Evolutionary conservation across 2,888 invertebrate species (phyloP).

Genomic region (Microplitis manilae): DNA sequence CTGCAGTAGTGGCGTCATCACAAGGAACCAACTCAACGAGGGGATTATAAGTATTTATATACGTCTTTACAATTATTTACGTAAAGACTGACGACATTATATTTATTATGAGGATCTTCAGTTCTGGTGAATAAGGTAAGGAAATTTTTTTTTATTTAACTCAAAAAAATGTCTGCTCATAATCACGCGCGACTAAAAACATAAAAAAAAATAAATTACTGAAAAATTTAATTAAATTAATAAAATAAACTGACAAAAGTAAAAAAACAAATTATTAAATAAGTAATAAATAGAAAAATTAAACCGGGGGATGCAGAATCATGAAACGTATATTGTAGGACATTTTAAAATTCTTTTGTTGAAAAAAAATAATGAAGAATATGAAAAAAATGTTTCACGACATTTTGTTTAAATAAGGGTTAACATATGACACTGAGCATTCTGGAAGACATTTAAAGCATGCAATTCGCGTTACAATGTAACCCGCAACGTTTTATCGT

Average conservation of each 20-base stretch:
- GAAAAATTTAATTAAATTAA: background rate
- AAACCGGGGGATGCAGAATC: constrained; percentile 24
- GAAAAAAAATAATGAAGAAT: constrained; percentile 47
- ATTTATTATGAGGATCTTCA: constrained; percentile 23
- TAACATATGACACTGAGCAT: constrained; percentile 68
- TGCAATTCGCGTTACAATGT: constrained; percentile 67
- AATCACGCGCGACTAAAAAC: constrained; percentile 33
- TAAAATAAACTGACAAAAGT: constrained; percentile 19
- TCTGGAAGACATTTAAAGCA: constrained; percentile 71
- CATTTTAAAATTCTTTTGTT: constrained; percentile 49
- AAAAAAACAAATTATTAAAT: constrained; percentile 4
- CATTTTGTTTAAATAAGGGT: constrained; percentile 47
- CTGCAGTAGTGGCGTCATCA: constrained; percentile 48
- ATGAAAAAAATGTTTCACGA: constrained; percentile 32
- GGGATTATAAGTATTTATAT: constrained; percentile 37
- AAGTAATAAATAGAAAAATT: constrained; percentile 21
- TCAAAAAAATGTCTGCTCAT: constrained; percentile 36
- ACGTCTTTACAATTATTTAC: background rate
- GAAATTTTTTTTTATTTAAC: constrained; percentile 26
- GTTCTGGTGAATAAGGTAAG: constrained; percentile 24
- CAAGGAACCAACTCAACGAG: constrained; percentile 48
- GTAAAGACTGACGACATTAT: constrained; percentile 17
- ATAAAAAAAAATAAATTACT: background rate
- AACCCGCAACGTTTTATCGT: constrained; percentile 51
- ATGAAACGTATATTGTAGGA: constrained; percentile 24